Evolutionary conservation across 2,888 invertebrate species (phyloP).

Genomic region (Scaptomyza tumidula): DNA sequence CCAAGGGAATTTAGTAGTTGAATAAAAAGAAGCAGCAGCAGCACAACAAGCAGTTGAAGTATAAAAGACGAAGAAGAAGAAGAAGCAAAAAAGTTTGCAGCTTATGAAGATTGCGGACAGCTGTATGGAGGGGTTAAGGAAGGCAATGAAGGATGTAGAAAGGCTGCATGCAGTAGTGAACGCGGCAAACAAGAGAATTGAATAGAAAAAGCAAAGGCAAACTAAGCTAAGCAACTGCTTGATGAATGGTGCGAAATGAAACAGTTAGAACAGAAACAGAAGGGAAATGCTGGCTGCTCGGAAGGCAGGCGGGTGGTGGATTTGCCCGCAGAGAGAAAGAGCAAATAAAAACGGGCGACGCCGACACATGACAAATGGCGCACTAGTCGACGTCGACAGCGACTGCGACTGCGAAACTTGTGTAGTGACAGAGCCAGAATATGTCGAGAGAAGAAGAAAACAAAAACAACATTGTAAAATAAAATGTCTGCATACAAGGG

Average conservation of each 20-base stretch:
- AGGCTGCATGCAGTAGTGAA: slow-evolving; percentile 48
- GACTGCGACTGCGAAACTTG: slow-evolving; percentile 34
- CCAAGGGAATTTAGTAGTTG: slow-evolving; percentile 57
- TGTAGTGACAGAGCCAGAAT: slow-evolving; percentile 24
- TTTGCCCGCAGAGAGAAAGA: slow-evolving; percentile 33
- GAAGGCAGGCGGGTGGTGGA: slow-evolving; percentile 18
- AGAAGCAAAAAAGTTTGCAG: slow-evolving; percentile 45
- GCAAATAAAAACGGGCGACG: slow-evolving; percentile 57
- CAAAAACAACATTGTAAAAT: slow-evolving; percentile 41
- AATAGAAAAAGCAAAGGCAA: slow-evolving; percentile 43
- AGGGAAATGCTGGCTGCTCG: slow-evolving; percentile 6
- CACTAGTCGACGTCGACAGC: slow-evolving; percentile 43
- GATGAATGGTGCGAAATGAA: slow-evolving; percentile 63
- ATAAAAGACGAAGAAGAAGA: slow-evolving; percentile 6
- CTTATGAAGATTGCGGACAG: slow-evolving; percentile 42
- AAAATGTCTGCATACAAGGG: slow-evolving; percentile 75
- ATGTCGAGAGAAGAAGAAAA: slow-evolving; percentile 10
- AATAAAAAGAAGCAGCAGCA: slow-evolving; percentile 24
- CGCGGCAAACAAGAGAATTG: slow-evolving; percentile 33
- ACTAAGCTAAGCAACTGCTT: slow-evolving; percentile 57
- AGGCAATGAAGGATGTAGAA: neutral
- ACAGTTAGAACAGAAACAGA: slow-evolving; percentile 16
- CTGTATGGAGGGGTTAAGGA: slow-evolving; percentile 3
- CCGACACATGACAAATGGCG: slow-evolving; percentile 76
- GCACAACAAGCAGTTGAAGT: slow-evolving; percentile 35